A percentile compares a stretch with the other conserved stretches of the same genome.
Evolutionary conservation across 2,113 vertebrate species (phyloP).

Genomic region (Axis porcinus): DNA sequence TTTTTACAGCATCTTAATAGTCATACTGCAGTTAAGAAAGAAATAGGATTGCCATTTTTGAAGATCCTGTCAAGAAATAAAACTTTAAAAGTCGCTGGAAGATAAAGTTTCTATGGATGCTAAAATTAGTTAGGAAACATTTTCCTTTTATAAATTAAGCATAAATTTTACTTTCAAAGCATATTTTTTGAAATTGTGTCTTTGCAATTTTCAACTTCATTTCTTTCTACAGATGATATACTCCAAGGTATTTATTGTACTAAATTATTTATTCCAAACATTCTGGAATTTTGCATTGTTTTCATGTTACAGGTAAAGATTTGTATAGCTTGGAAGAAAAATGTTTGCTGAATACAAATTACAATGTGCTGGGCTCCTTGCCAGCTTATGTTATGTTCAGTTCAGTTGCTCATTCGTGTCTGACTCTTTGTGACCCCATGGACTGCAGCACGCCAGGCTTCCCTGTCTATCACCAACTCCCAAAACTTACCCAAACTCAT

Average conservation of each 20-base stretch:
- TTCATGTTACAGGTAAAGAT: neutral
- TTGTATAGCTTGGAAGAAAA: neutral
- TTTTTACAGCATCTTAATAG: slow-evolving; percentile 46
- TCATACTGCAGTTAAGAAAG: slow-evolving; percentile 25
- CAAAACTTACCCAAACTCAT: neutral
- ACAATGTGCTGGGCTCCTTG: neutral
- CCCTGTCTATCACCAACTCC: neutral
- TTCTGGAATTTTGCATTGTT: neutral
- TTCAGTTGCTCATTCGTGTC: neutral
- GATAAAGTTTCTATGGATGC: neutral
- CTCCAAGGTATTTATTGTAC: neutral
- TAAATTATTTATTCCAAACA: neutral
- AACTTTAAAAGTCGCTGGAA: neutral
- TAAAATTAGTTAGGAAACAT: neutral
- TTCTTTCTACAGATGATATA: neutral
- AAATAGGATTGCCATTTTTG: neutral
- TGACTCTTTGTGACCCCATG: neutral
- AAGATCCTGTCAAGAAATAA: slow-evolving; percentile 17
- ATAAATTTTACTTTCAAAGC: neutral
- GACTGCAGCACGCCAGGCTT: neutral
- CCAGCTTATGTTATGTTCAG: neutral
- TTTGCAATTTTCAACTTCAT: neutral
- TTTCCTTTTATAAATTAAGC: neutral
- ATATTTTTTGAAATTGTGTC: neutral
- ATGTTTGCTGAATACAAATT: neutral